Evolutionary conservation across 1,140 invertebrate species (phyloP), one percentile per base, ranked within the genome.

Genomic region (Drosophila bocki): DNA sequence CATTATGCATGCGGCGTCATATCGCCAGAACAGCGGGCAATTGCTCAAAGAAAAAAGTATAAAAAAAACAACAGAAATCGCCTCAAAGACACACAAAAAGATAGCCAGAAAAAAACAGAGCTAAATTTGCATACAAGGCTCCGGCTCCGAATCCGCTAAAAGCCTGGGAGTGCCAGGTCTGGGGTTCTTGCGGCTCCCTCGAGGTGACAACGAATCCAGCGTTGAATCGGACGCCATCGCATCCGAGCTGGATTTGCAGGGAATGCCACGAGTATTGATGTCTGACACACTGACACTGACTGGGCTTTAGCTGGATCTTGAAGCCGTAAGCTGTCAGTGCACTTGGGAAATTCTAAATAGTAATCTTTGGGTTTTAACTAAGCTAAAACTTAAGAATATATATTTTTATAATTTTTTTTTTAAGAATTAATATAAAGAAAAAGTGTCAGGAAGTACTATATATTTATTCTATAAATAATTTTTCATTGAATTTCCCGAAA

Each of bases 1-100:
- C 85, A 90, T 90, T 90, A 90, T 90, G 85, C 85, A 88, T 88
- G 84, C 84, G 81, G 84, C 80, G 84, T 88, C 85, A 85, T 90
- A 90, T 90, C 75, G 77, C 81, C 63, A 88, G 78, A 90, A 90
- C 70, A 78, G 75, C 67, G 62, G 67, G 62, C 78, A 90, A 90
- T 83, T 88, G 84, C 77, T 74, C 61, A 68, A 63, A 76, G 70
- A 50, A 67, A 41, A 7, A 44, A 13, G 3, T 11, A 42, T 0
- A 13, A 47, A 39, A 58, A 44, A 67, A n/a, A 44, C 29, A 9
- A 11, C 39, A 54, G 19, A 54, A 54, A 39, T 54, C 39, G 53
- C 53, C 53, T 42, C 33, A 59, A 37, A 70, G 59, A 33, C 48
- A 50, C 65, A 72, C 56, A 74, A 65, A 62, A 37, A 75, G 53